Percentiles rank a stretch among this genome's conserved stretches.
Evolutionary conservation across 2,888 invertebrate genomes (phyloP).

Genomic region (Chaetogeoica ovagalla): DNA sequence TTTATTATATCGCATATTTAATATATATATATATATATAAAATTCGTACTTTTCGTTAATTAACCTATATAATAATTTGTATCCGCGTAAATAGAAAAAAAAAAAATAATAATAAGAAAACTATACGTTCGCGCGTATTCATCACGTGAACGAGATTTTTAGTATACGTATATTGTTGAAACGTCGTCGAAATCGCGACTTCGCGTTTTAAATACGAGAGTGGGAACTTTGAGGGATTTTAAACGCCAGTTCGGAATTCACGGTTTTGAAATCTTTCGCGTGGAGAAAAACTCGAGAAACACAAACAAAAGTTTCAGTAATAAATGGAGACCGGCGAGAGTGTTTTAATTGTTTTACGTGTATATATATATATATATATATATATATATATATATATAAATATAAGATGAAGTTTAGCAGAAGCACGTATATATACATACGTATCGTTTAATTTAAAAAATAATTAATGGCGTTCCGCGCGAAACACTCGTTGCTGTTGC

Average conservation of each 20-base stretch:
- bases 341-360: conserved; percentile 43
- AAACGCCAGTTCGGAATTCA: conserved; percentile 49
- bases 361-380: neutral
- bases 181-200: too few relatives aligned
- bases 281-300: conserved; percentile 34
- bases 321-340: conserved; percentile 25
- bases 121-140: conserved; percentile 1
- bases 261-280: conserved; percentile 32
- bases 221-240: conserved; percentile 17
- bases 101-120: neutral
- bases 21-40: too few relatives aligned
- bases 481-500: neutral
- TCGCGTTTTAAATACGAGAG: conserved; percentile 9
- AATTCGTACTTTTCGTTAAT: too few relatives aligned
- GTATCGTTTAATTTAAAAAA: conserved; percentile 50
- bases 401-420: conserved; percentile 42
- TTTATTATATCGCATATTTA: too few relatives aligned
- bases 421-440: neutral
- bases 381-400: neutral
- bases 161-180: neutral
- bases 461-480: conserved; percentile 40
- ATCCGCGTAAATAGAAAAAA: too few relatives aligned
- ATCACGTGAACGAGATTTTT: conserved; percentile 5
- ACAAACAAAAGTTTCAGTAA: conserved; percentile 47
- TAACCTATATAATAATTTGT: neutral